A percentile compares a stretch with the other conserved stretches of the same genome.
Conservation (phyloP, 2,888 invertebrate species). For the Bursaphelenchus okinawaensis region DNA sequence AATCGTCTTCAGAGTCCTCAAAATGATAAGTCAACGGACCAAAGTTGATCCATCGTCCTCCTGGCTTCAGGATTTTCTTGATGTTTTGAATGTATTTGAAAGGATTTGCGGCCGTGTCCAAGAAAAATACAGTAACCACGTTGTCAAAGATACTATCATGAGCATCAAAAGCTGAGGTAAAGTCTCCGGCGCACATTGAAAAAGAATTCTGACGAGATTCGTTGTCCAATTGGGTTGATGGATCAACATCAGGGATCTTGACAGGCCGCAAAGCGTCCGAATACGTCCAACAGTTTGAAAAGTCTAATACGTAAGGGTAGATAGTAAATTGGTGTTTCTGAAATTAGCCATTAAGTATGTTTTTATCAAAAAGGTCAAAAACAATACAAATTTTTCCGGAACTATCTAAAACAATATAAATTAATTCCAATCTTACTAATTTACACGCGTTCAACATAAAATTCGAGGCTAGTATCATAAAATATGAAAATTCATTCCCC, state of each 20-base stretch:
- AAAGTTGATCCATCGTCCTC: slow-evolving; percentile 62
- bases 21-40: slow-evolving; percentile 78
- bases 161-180: slow-evolving; percentile 71
- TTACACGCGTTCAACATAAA: slow-evolving; percentile 80
- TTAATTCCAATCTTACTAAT: slow-evolving; percentile 37
- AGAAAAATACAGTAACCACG: slow-evolving; percentile 92
- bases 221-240: not conserved
- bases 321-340: slow-evolving; percentile 70
- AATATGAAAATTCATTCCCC: slow-evolving; percentile 94
- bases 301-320: slow-evolving; percentile 91
- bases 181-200: slow-evolving; percentile 95
- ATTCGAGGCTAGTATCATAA: slow-evolving; percentile 93
- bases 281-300: slow-evolving; percentile 77
- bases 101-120: slow-evolving; percentile 94
- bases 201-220: slow-evolving; percentile 62
- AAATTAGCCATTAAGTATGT: slow-evolving; percentile 1
- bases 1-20: slow-evolving; percentile 37
- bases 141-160: slow-evolving; percentile 80
- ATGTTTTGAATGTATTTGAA: slow-evolving; percentile 81
- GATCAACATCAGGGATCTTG: slow-evolving; percentile 69
- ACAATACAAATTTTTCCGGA: not conserved
- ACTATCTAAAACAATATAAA: not conserved
- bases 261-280: slow-evolving; percentile 83
- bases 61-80: slow-evolving; percentile 79
- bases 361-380: too few species aligned